phyloP scores from a whole-genome alignment of 2,888 invertebrate genomes.

The Morpho helenor region DNA sequence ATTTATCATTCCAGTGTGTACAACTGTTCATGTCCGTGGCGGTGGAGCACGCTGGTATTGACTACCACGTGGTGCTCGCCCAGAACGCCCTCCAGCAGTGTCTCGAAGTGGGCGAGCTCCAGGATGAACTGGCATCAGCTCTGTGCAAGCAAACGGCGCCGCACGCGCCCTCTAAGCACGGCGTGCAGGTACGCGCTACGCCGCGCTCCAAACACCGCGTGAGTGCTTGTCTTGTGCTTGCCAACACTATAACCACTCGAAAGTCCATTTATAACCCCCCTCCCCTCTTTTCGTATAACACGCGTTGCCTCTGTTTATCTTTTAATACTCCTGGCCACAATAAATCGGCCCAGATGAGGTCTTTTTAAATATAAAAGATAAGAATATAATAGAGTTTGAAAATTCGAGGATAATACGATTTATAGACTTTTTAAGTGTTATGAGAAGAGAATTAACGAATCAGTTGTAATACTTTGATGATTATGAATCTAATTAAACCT shows the following conservation, averaged over 20 bases:
- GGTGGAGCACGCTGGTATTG: constrained; percentile 96
- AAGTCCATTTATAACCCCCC: neutral
- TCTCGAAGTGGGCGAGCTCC: constrained; percentile 92
- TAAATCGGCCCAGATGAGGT: too few relatives aligned
- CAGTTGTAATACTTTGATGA: too few relatives aligned
- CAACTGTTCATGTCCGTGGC: constrained; percentile 98
- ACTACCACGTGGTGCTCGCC: constrained; percentile 97
- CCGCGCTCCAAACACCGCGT: constrained; percentile 38
- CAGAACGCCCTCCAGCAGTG: constrained; percentile 97
- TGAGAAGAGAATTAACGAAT: too few relatives aligned
- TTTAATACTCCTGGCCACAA: too few relatives aligned
- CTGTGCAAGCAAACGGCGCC: constrained; percentile 95
- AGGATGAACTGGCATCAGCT: constrained; percentile 95
- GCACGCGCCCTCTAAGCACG: constrained; percentile 88
- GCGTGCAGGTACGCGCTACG: constrained; percentile 86
- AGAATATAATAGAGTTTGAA: too few relatives aligned
- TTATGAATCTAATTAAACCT: too few relatives aligned
- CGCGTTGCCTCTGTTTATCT: neutral
- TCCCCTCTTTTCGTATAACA: neutral
- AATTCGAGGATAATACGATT: too few relatives aligned
- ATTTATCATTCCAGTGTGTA: constrained; percentile 83
- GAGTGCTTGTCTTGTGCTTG: constrained; percentile 31
- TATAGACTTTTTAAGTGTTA: too few relatives aligned
- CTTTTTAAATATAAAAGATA: too few relatives aligned
- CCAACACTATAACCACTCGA: constrained; percentile 2